A percentile compares a stretch with the other conserved stretches of the same genome.
Conservation (phyloP, 2,797 vertebrate genomes). For the Lerista edwardsae region DNA sequence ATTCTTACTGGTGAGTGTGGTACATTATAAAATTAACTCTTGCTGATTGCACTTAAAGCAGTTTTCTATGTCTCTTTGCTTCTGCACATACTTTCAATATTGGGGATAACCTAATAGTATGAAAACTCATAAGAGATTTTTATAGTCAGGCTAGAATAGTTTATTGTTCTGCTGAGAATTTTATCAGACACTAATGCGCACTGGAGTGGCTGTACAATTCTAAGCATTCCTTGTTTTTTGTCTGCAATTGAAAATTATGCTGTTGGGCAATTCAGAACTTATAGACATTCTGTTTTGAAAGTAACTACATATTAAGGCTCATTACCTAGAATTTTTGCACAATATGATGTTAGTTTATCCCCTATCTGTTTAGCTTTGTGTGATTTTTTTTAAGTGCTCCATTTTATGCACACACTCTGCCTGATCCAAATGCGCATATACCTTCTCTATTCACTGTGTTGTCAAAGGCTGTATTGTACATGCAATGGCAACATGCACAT, state of each 20-base stretch:
- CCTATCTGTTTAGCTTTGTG: conserved; percentile 45
- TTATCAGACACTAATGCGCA: not conserved
- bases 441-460: not conserved
- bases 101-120: conserved; percentile 80
- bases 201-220: not conserved
- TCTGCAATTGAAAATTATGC: not conserved
- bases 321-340: not conserved
- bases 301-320: not conserved
- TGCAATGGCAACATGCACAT: not conserved
- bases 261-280: not conserved
- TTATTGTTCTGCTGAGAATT: not conserved
- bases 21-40: conserved; percentile 62
- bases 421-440: not conserved
- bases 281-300: not conserved
- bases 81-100: conserved; percentile 43
- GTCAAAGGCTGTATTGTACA: not conserved
- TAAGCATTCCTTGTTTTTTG: not conserved
- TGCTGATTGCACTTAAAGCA: conserved; percentile 55
- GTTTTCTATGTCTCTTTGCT: conserved; percentile 45
- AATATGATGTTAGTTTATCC: conserved; percentile 81
- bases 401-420: conserved; percentile 27
- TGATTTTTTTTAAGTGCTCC: conserved; percentile 28
- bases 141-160: not conserved
- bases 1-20: conserved; percentile 76
- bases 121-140: not conserved